These are phyloP conservation scores for Drosophila eugracilis DNA, from an alignment of 1,140 invertebrate genomes.

Conservation along the genomic window DNA sequence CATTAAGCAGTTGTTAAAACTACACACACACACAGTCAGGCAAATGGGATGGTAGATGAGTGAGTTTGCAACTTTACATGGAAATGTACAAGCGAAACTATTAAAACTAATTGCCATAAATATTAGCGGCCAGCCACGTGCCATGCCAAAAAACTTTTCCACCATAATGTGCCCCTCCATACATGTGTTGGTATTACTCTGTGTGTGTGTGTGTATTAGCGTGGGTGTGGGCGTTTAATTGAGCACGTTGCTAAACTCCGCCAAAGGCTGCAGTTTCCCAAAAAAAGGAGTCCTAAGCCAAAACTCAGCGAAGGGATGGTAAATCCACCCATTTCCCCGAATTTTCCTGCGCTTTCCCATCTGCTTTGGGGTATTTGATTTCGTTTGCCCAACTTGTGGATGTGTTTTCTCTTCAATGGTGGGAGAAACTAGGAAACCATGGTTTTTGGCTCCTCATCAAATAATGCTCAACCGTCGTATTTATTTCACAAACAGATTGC, in stretches of 20 bases:
- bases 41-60: slow-evolving; percentile 8
- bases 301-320: slow-evolving; percentile 31
- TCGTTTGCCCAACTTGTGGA: slow-evolving; percentile 8
- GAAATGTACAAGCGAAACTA: slow-evolving; percentile 77
- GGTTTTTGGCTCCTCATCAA: slow-evolving; percentile 1
- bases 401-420: not conserved
- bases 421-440: not conserved
- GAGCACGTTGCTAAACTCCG: slow-evolving; percentile 66
- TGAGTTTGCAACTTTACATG: slow-evolving; percentile 66
- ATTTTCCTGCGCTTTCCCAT: not conserved
- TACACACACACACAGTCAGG: slow-evolving; percentile 19
- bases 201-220: slow-evolving; percentile 1
- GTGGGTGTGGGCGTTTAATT: slow-evolving; percentile 61
- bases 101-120: slow-evolving; percentile 83
- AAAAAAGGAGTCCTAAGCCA: slow-evolving; percentile 42
- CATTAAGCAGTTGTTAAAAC: slow-evolving; percentile 67
- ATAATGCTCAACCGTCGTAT: not conserved
- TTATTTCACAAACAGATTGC: not conserved
- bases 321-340: slow-evolving; percentile 1
- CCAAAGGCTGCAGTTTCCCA: slow-evolving; percentile 47
- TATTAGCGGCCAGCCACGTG: slow-evolving; percentile 78
- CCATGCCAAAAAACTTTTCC: slow-evolving; percentile 60
- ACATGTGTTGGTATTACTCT: slow-evolving; percentile 8
- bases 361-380: slow-evolving; percentile 30
- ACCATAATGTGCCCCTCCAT: slow-evolving; percentile 10